Conservation (phyloP, 2,888 invertebrate genomes). For the Cataglyphis albicans region DNA sequence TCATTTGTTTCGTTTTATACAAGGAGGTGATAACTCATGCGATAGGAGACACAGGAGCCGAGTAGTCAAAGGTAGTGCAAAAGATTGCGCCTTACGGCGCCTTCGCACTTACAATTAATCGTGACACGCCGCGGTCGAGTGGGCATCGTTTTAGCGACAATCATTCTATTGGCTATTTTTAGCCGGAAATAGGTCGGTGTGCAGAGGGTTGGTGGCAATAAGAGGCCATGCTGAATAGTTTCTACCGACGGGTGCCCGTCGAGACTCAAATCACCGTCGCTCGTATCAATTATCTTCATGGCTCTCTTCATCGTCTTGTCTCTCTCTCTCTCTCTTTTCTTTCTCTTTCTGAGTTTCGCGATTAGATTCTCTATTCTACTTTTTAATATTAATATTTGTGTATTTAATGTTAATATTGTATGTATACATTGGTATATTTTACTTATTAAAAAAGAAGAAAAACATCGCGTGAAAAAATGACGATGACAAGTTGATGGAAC, state of each 20-base stretch:
- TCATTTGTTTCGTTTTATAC: background rate
- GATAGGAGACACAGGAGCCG: background rate
- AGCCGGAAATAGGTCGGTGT: slow-evolving; percentile 82
- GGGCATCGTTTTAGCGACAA: slow-evolving; percentile 77
- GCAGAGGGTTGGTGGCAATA: slow-evolving; percentile 77
- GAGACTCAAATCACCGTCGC: slow-evolving; percentile 47
- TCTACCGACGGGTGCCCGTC: slow-evolving; percentile 42
- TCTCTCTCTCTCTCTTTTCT: background rate
- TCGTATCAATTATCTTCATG: slow-evolving; percentile 44
- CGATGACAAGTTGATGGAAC: background rate
- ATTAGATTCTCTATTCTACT: slow-evolving; percentile 4
- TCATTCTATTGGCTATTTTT: slow-evolving; percentile 85
- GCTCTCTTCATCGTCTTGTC: slow-evolving; percentile 17
- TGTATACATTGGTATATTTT: background rate
- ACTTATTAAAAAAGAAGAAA: background rate
- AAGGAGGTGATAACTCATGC: background rate
- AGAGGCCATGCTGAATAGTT: slow-evolving; percentile 74
- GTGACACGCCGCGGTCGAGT: slow-evolving; percentile 67
- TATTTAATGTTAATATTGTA: background rate
- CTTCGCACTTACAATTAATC: slow-evolving; percentile 66
- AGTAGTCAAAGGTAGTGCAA: slow-evolving; percentile 6
- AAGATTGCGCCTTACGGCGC: slow-evolving; percentile 70
- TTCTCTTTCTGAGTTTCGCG: background rate
- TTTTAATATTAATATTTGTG: slow-evolving; percentile 14
- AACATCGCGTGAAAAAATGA: background rate